phyloP scores from a whole-genome alignment of 2,797 vertebrate species.

The Epinephelus awoara region DNA sequence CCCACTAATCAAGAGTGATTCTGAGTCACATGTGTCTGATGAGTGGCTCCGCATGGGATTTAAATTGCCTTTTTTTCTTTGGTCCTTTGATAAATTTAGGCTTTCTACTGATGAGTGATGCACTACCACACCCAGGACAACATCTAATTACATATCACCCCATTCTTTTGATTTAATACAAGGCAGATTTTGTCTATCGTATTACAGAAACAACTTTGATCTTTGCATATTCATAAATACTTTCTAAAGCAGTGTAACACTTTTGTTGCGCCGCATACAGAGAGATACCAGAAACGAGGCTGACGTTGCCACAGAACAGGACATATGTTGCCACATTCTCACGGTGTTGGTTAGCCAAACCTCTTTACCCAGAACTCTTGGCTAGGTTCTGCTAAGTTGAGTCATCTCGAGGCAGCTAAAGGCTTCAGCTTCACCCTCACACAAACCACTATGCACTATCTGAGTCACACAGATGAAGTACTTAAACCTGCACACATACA shows the following conservation, averaged over 20 bases:
- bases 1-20: conserved; percentile 32
- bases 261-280: conserved; percentile 12
- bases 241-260: conserved; percentile 18
- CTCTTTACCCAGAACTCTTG: conserved; percentile 82
- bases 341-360: conserved; percentile 81
- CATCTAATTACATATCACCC: conserved; percentile 29
- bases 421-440: conserved; percentile 74
- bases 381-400: conserved; percentile 82
- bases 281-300: conserved; percentile 42
- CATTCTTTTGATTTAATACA: conserved; percentile 19
- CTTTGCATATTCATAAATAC: conserved; percentile 8
- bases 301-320: conserved; percentile 76
- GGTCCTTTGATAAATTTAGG: conserved; percentile 17
- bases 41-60: neutral
- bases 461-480: conserved; percentile 70
- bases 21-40: conserved; percentile 28
- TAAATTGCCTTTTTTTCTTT: neutral
- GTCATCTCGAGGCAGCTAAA: conserved; percentile 76
- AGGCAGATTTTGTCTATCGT: neutral
- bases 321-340: conserved; percentile 79
- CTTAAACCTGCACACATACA: conserved; percentile 41
- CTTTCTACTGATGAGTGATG: conserved; percentile 29
- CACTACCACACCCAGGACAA: conserved; percentile 23
- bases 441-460: conserved; percentile 73
- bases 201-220: conserved; percentile 1